phyloP scores from a whole-genome alignment of 2,797 vertebrate genomes.

The Scleropages formosus region DNA sequence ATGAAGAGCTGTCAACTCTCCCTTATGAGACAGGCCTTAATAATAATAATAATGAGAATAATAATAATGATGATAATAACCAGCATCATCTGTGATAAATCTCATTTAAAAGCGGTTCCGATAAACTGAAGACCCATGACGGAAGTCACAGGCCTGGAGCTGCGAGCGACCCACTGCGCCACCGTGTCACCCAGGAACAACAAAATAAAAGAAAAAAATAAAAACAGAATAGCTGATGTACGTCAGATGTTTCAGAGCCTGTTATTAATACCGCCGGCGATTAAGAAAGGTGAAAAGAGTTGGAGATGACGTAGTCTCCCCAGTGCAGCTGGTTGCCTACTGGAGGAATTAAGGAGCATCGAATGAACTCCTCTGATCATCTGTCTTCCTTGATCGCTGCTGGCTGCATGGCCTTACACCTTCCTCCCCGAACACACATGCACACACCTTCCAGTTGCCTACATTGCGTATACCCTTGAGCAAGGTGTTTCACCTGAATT shows the following conservation, averaged over 20 bases:
- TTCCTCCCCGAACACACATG: conserved; percentile 45
- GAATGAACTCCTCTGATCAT: conserved; percentile 83
- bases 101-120: no score
- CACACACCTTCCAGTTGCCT: conserved; percentile 49
- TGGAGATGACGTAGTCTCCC: conserved; percentile 76
- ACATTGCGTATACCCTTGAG: conserved; percentile 37
- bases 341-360: conserved; percentile 90
- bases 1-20: conserved; percentile 26
- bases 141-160: no score
- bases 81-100: no score
- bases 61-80: no score
- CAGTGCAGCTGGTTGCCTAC: conserved; percentile 86
- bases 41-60: no score
- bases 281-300: conserved; percentile 43
- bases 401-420: conserved; percentile 81
- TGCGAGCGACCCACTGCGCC: no score
- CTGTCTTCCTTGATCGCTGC: conserved; percentile 84
- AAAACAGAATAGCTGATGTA: conserved; percentile 45
- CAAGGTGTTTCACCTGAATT: conserved; percentile 12
- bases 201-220: no score
- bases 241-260: conserved; percentile 35
- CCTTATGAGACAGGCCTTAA: no score
- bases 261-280: conserved; percentile 22
- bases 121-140: no score
- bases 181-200: no score